Conservation (phyloP, 2,113 vertebrate genomes). For the Rhombomys opimus region DNA sequence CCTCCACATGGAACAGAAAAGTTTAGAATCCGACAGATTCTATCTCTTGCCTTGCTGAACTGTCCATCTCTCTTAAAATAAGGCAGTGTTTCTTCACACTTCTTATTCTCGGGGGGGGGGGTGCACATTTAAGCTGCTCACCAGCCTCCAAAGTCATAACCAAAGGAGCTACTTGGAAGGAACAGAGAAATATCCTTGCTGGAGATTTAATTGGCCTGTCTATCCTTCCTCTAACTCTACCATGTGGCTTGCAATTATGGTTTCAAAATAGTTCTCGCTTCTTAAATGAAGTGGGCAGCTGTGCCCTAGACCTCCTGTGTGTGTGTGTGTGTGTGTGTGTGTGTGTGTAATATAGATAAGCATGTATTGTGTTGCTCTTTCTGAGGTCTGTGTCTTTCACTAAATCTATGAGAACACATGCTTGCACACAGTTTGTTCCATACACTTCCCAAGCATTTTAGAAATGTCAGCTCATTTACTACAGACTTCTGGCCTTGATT, state of each 20-base stretch:
- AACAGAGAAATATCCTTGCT: background rate
- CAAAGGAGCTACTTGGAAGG: background rate
- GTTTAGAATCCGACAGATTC: background rate
- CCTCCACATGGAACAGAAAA: constrained; percentile 26
- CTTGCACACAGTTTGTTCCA: background rate
- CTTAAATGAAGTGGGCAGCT: background rate
- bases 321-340: background rate
- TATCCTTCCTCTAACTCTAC: background rate
- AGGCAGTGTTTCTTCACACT: background rate
- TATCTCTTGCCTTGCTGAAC: constrained; percentile 17
- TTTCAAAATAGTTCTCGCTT: background rate
- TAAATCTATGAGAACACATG: background rate
- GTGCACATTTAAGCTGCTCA: background rate
- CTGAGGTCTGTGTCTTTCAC: background rate
- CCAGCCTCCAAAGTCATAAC: background rate
- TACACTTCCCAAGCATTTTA: background rate
- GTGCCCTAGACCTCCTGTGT: background rate
- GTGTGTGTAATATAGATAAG: background rate
- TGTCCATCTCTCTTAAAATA: background rate
- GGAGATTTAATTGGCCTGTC: background rate
- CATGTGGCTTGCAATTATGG: background rate
- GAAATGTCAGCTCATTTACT: constrained; percentile 7
- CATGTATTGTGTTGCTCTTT: background rate
- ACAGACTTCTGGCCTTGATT: background rate
- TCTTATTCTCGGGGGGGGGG: background rate